Base-by-base conservation (phyloP, 2,113 vertebrate genomes). In the Centropus bengalensis region DNA sequence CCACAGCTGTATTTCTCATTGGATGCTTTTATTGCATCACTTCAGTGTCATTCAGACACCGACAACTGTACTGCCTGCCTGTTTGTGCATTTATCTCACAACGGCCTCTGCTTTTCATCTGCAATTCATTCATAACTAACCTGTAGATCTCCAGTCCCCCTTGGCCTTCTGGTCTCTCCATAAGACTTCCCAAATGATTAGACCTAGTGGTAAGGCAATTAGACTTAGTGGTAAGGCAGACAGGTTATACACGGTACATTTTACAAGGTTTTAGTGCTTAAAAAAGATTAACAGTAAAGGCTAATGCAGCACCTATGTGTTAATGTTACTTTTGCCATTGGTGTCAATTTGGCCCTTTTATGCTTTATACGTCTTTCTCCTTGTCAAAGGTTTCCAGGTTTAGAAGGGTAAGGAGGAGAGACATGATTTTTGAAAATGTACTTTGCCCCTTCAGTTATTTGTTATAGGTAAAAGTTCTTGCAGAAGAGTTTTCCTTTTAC, bases 61-160 rank as follows among this genome's bases (percentile, higher is more conserved):
- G 44, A 87, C 69, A 90, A 47, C 83, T 82, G 42, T 30, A 86
- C 77, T 17, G 12, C 73, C 49, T 86, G 77, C 78, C 33, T 58
- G 28, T 91, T 69, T 82, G 78, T 92, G 62, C 12, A 52, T 86
- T 93, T 92, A 54, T 86, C 79, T 68, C 58, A 71, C 64, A 91
- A 91, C 62, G 82, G 62, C 49, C 23, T 33, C 64, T 70, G 73
- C 56, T 90, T 24, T 83, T 90, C 44, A 55, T 83, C 47, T 85
- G 52, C 36, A 73, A 6, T 68, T 96, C 66, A 71, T 91, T 93
- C 78, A 77, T 80, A 89, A 80, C 74, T 85, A 24, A 81, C 70
- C 67, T 71, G 26, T 82, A 87, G 92, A 77, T 74, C 47, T 78
- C 30, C 47, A 77, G 14, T 24, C 42, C 44, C 44, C 51, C 18